Evolutionary conservation across 2,797 vertebrate genomes (phyloP).

Genomic region (Sebastes diaconus): DNA sequence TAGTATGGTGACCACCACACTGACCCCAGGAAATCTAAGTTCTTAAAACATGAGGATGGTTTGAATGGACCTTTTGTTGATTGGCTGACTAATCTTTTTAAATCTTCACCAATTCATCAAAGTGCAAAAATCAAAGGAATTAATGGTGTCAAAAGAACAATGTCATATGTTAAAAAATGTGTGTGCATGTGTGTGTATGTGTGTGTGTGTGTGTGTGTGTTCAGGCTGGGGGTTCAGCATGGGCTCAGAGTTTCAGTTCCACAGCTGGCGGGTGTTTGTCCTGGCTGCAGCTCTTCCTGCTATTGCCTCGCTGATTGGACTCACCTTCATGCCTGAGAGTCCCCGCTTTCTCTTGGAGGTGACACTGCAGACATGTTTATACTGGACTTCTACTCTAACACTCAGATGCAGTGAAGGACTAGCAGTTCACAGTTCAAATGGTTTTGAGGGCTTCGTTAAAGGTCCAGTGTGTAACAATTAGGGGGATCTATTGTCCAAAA

Average conservation of each 20-base stretch:
- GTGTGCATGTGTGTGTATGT: slow-evolving; percentile 30
- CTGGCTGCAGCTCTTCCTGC: slow-evolving; percentile 91
- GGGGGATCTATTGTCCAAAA: too few relatives aligned
- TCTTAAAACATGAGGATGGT: neutral
- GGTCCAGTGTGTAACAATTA: too few relatives aligned
- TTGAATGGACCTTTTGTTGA: neutral
- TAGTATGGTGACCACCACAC: too few relatives aligned
- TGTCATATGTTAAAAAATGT: slow-evolving; percentile 5
- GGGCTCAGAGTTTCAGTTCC: slow-evolving; percentile 94
- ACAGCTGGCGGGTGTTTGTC: slow-evolving; percentile 96
- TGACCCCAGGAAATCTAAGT: too few relatives aligned
- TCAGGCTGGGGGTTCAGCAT: slow-evolving; percentile 98
- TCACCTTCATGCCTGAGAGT: slow-evolving; percentile 97
- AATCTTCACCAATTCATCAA: neutral
- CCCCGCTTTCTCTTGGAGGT: slow-evolving; percentile 96
- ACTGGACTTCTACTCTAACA: neutral
- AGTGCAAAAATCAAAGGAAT: neutral
- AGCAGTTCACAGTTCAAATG: neutral
- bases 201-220: slow-evolving; percentile 17
- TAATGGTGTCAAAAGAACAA: neutral
- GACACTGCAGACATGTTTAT: slow-evolving; percentile 34
- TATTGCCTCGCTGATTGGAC: slow-evolving; percentile 88
- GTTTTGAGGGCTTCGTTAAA: neutral
- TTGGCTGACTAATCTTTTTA: neutral
- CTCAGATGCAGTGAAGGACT: neutral